A percentile compares a stretch with the other conserved stretches of the same genome.
phyloP scores from a whole-genome alignment of 2,888 invertebrate genomes.

The Cheilosia vulpina region DNA sequence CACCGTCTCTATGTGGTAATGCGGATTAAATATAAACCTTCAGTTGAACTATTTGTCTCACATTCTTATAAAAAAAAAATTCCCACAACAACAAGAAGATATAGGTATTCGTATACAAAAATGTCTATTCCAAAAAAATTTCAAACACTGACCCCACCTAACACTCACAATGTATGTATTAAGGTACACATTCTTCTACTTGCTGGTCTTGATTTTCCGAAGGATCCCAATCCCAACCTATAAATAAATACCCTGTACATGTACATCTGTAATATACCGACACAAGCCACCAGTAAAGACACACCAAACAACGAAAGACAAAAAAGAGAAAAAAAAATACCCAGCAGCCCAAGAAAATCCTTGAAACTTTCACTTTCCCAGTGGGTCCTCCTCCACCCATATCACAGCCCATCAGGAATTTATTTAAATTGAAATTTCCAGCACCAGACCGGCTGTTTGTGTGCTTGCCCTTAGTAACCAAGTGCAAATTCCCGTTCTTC shows the following conservation, averaged over 20 bases:
- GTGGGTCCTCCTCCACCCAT: not conserved
- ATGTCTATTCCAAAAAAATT: slow-evolving; percentile 53
- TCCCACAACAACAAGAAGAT: slow-evolving; percentile 29
- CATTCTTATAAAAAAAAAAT: slow-evolving; percentile 16
- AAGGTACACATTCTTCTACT: slow-evolving; percentile 37
- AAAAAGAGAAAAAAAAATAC: slow-evolving; percentile 20
- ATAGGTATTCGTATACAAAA: slow-evolving; percentile 7
- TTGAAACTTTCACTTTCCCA: slow-evolving; percentile 73
- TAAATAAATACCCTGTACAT: slow-evolving; percentile 53
- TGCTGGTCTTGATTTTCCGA: slow-evolving; percentile 49
- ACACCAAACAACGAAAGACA: slow-evolving; percentile 9
- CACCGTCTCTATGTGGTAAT: not conserved
- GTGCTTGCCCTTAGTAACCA: slow-evolving; percentile 34
- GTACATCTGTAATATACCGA: slow-evolving; percentile 60
- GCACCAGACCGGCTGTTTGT: slow-evolving; percentile 6
- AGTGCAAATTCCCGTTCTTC: slow-evolving; percentile 27
- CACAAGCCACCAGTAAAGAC: slow-evolving; percentile 64
- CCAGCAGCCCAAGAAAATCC: slow-evolving; percentile 69
- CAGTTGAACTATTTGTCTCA: slow-evolving; percentile 36
- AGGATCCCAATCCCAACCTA: slow-evolving; percentile 57
- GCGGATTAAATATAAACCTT: slow-evolving; percentile 26
- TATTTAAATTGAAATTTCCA: slow-evolving; percentile 58
- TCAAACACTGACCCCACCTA: slow-evolving; percentile 75
- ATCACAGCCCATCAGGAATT: slow-evolving; percentile 26
- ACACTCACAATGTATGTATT: slow-evolving; percentile 49